Percentiles rank a stretch among this genome's conserved stretches.
Evolutionary conservation across 2,888 invertebrate species (phyloP).

Genomic region (Lycophotia porphyrea): DNA sequence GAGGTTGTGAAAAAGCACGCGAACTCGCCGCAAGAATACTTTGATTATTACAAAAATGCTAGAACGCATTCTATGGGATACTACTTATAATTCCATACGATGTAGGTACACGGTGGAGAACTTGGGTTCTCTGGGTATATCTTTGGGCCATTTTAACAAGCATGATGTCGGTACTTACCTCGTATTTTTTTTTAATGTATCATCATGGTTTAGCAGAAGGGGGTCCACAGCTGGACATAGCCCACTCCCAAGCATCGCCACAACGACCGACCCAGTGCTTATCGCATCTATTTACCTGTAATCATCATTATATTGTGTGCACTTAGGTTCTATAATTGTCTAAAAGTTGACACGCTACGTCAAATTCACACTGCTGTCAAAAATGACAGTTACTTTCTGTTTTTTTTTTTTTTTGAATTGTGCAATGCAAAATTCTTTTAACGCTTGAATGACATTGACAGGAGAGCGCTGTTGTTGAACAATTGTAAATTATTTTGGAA

Average conservation of each 20-base stretch:
- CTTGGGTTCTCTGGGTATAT: too few species aligned
- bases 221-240: not conserved
- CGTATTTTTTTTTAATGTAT: conserved; percentile 9
- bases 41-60: conserved; percentile 86
- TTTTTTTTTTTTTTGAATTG: not conserved
- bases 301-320: not conserved
- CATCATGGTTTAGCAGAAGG: not conserved
- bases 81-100: conserved; percentile 74
- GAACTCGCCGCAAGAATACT: conserved; percentile 81
- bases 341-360: conserved; percentile 1
- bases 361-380: not conserved
- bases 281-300: conserved; percentile 7
- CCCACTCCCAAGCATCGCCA: not conserved
- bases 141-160: too few species aligned
- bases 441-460: not conserved
- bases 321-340: not conserved
- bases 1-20: conserved; percentile 84
- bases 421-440: not conserved
- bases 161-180: not conserved
- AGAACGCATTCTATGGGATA: conserved; percentile 85
- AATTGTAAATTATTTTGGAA: too few species aligned
- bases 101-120: too few species aligned
- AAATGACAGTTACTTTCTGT: not conserved
- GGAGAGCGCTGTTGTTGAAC: not conserved
- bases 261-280: not conserved